Base-by-base conservation (phyloP, 2,113 vertebrate species). In the Leptodactylus fuscus region DNA sequence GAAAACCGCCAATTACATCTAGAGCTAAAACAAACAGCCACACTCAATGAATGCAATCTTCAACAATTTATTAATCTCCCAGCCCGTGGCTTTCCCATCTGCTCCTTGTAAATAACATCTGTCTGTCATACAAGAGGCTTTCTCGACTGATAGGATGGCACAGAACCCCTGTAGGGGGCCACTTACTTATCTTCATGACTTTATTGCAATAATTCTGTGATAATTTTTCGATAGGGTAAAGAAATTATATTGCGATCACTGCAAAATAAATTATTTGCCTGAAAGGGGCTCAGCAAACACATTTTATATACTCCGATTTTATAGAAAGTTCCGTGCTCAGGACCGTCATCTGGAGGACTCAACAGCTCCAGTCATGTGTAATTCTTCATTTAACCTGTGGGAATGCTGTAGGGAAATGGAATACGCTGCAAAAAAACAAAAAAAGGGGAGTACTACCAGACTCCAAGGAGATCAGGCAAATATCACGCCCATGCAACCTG, bases 101-200 rank as follows among this genome's bases (percentile, higher is more conserved):
- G 88, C 81, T 90, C 58, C 82, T 88, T 78, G 88, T 87, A 87
- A 90, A 85, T 76, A 89, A 88, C 89, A 90, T 88, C 88, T 91
- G 88, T 65, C 92, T 89, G 83, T 88, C 51, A 75, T 38, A 89
- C 11, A 51, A 75, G 12, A 71, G 16, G 49, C 38, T 41, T 73
- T 46, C 81, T 29, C 70, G 41, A 67, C 67, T 51, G 67, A 73
- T 27, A 71, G 67, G 69, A 46, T 24, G 38, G 69, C 32, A 36
- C 29, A n/a, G 22, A 74, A 24, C 13, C 13, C 34, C 32, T 41
- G 46, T 6, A 16, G 29, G 44, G 48, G 18, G 49, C n/a, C 18
- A 13, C 20, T 36, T 46, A 76, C 46, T 34, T 41, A 36, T 60
- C 53, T 60, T 60, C 32, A 58, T 38, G 55, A 55, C 27, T 15